Conservation (phyloP, 2,888 invertebrate genomes). For the Euproctis similis region DNA sequence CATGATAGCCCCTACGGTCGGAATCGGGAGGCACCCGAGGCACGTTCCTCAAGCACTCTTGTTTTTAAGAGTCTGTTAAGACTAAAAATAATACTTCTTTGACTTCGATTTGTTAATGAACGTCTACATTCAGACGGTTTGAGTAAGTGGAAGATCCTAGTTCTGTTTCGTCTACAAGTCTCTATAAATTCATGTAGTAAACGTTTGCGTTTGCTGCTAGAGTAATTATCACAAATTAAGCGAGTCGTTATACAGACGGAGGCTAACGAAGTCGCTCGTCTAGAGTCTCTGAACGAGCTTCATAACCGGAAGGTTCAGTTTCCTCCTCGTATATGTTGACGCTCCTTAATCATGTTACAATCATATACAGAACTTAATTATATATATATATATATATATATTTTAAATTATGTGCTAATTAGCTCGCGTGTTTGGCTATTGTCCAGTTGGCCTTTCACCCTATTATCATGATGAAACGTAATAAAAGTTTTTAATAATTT, state of each 20-base stretch:
- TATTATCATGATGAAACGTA: no score
- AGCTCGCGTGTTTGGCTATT: conserved; percentile 37
- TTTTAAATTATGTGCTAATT: conserved; percentile 36
- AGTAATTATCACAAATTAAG: conserved; percentile 69
- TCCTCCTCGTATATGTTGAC: conserved; percentile 46
- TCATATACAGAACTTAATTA: conserved; percentile 46
- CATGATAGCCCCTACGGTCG: no score
- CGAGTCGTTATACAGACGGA: conserved; percentile 57
- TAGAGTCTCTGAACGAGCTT: conserved; percentile 34
- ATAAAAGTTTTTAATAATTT: no score
- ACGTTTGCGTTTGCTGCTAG: conserved; percentile 53
- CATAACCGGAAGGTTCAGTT: conserved; percentile 65
- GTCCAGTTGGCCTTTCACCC: no score
- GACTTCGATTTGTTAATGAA: no score
- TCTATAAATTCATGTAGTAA: conserved; percentile 51
- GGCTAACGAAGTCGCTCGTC: conserved; percentile 57
- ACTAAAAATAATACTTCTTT: no score
- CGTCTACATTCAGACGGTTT: conserved; percentile 35
- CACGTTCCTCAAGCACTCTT: no score
- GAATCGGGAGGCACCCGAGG: no score
- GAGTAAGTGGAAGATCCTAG: conserved; percentile 35
- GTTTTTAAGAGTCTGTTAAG: no score
- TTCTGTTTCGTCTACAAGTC: conserved; percentile 35
- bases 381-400: no score
- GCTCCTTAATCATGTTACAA: conserved; percentile 43